Percentiles rank a stretch among this genome's conserved stretches.
Evolutionary conservation across 2,888 invertebrate species (phyloP).

Genomic region (Yponomeuta plumbellus): DNA sequence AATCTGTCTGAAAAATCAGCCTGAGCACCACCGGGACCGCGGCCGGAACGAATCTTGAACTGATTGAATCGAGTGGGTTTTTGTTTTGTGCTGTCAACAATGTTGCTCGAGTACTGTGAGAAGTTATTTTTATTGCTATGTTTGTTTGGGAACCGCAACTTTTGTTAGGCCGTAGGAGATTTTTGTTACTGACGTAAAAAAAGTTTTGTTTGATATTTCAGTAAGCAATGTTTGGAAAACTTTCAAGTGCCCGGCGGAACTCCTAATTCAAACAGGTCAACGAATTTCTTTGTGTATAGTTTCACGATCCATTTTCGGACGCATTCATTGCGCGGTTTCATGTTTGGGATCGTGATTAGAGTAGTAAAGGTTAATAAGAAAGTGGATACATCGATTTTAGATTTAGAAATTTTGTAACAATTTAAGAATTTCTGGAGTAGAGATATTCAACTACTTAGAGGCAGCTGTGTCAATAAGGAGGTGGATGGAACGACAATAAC

Average conservation of each 20-base stretch:
- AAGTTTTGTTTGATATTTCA: not conserved
- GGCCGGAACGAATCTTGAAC: constrained; percentile 37
- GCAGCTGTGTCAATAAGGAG: too few relatives aligned
- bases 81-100: constrained; percentile 16
- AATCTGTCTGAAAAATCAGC: constrained; percentile 41
- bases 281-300: not conserved
- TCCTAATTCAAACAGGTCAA: not conserved
- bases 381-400: not conserved
- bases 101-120: constrained; percentile 10
- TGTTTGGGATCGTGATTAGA: not conserved
- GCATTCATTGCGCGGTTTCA: not conserved
- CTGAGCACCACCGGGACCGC: constrained; percentile 16
- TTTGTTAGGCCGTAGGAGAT: not conserved
- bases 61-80: constrained; percentile 18
- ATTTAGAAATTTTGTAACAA: not conserved
- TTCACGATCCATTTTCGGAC: not conserved
- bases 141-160: constrained; percentile 1
- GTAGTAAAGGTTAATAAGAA: not conserved
- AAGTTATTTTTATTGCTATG: constrained; percentile 9
- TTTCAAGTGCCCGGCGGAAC: constrained; percentile 1
- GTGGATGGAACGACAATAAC: not conserved
- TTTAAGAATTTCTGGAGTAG: not conserved
- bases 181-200: not conserved
- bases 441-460: not conserved
- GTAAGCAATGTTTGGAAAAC: not conserved